Percentiles rank a stretch among this genome's conserved stretches.
These are phyloP conservation scores for Bubalus kerabau DNA, from an alignment of 2,113 vertebrate species.

Conservation along the genomic window DNA sequence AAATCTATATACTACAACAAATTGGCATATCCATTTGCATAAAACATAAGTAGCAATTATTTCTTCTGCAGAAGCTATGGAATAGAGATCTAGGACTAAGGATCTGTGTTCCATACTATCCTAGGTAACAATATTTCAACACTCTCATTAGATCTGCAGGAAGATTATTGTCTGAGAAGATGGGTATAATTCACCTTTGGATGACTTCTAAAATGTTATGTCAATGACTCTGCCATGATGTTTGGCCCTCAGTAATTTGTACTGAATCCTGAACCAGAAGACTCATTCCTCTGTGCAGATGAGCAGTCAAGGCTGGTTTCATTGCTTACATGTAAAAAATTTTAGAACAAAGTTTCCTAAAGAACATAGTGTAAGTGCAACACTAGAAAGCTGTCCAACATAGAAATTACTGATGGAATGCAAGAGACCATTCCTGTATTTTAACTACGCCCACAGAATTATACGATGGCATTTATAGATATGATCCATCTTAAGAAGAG, in stretches of 20 bases:
- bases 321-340: neutral
- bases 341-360: neutral
- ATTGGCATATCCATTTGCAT: neutral
- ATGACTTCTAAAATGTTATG: neutral
- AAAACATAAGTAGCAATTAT: neutral
- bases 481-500: neutral
- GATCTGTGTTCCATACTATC: neutral
- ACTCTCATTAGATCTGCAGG: neutral
- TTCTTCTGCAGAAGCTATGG: neutral
- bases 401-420: neutral
- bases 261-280: neutral
- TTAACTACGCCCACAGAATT: neutral
- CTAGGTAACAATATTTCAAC: neutral
- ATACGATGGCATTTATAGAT: neutral
- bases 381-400: neutral
- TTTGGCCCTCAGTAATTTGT: neutral
- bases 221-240: neutral
- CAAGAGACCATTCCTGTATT: neutral
- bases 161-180: neutral
- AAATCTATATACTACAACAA: neutral
- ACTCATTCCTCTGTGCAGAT: neutral
- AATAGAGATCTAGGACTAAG: neutral
- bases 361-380: neutral
- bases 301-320: neutral
- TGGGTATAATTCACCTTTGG: neutral